Percentiles rank a stretch among this genome's conserved stretches.
Evolutionary conservation across 2,113 vertebrate species (phyloP).

Genomic region (Oryzias celebensis): DNA sequence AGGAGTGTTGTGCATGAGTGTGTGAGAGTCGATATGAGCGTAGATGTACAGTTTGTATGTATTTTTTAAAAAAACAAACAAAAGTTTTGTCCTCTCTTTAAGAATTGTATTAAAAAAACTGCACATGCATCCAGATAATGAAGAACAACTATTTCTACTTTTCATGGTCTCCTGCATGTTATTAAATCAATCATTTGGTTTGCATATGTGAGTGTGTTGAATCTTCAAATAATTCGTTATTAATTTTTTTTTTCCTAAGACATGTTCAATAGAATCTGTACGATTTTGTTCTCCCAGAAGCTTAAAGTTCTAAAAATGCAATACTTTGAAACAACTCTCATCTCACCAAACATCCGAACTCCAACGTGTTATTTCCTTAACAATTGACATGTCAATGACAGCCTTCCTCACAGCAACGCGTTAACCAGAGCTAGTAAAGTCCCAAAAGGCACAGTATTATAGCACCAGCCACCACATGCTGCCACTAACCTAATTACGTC

Average conservation of each 20-base stretch:
- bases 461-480: conserved; percentile 58
- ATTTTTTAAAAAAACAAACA: conserved; percentile 62
- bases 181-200: conserved; percentile 59
- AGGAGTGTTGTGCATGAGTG: conserved; percentile 62
- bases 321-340: conserved; percentile 6
- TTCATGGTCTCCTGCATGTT: conserved; percentile 66
- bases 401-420: conserved; percentile 37
- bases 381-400: conserved; percentile 48
- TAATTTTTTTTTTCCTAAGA: not conserved
- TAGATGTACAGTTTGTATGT: conserved; percentile 71
- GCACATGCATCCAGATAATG: conserved; percentile 75
- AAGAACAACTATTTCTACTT: conserved; percentile 73
- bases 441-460: conserved; percentile 60
- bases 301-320: not conserved
- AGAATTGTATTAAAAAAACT: conserved; percentile 60
- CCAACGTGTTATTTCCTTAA: conserved; percentile 2
- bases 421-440: conserved; percentile 36
- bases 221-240: not conserved
- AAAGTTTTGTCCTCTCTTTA: conserved; percentile 60
- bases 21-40: conserved; percentile 42
- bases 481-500: conserved; percentile 72
- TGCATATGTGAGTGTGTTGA: conserved; percentile 18
- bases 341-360: conserved; percentile 27
- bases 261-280: too few species aligned
- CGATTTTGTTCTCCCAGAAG: not conserved